phyloP scores from a whole-genome alignment of 2,797 vertebrate genomes.

The Menidia menidia region DNA sequence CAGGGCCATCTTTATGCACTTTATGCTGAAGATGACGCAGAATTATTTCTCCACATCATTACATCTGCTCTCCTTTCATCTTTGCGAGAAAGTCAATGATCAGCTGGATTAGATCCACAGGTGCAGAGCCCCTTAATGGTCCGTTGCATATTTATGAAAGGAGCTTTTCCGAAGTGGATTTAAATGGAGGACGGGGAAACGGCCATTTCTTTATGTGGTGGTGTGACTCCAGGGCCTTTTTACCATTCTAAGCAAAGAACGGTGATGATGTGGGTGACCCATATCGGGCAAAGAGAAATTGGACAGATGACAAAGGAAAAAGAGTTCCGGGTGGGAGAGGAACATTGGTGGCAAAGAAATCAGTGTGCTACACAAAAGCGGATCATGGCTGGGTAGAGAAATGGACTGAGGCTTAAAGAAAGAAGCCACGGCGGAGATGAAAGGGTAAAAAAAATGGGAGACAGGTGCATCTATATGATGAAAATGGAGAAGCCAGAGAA shows the following conservation, averaged over 20 bases:
- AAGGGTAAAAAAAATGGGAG: slow-evolving; percentile 17
- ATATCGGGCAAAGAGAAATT: slow-evolving; percentile 26
- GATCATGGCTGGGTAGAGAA: slow-evolving; percentile 29
- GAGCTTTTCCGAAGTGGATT: slow-evolving; percentile 32
- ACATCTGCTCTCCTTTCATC: slow-evolving; percentile 30
- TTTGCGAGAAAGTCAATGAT: slow-evolving; percentile 9
- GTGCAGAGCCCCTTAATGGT: slow-evolving; percentile 23
- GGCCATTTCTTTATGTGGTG: neutral
- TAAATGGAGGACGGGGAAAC: slow-evolving; percentile 8
- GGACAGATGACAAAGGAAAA: slow-evolving; percentile 17
- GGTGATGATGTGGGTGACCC: slow-evolving; percentile 31
- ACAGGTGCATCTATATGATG: slow-evolving; percentile 12
- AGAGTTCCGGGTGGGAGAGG: slow-evolving; percentile 22
- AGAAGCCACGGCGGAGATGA: slow-evolving; percentile 24
- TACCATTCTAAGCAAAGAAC: slow-evolving; percentile 12
- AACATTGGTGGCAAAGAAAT: slow-evolving; percentile 39
- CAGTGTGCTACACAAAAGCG: slow-evolving; percentile 27
- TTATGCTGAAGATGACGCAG: slow-evolving; percentile 8
- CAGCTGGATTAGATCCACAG: slow-evolving; percentile 17
- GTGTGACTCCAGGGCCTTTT: neutral
- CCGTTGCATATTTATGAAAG: slow-evolving; percentile 16
- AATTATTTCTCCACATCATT: neutral
- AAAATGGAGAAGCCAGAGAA: slow-evolving; percentile 26
- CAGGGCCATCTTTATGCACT: neutral
- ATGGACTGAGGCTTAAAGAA: slow-evolving; percentile 25